Percentiles rank a stretch among this genome's conserved stretches.
Evolutionary conservation across 2,113 vertebrate genomes (phyloP).

Genomic region (Rhipidura dahli): DNA sequence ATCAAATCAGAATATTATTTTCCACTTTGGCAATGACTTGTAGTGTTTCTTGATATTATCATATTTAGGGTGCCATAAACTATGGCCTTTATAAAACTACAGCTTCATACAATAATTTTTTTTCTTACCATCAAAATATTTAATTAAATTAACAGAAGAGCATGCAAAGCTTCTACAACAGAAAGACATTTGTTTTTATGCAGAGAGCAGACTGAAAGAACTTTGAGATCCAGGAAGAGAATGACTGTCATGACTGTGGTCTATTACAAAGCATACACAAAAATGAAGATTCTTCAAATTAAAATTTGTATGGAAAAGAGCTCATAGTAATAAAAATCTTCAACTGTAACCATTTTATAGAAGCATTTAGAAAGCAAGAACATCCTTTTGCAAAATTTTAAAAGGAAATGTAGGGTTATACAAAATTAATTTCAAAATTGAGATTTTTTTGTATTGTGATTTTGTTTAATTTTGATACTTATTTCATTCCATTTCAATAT

Average conservation of each 20-base stretch:
- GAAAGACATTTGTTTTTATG: neutral
- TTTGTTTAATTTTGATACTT: neutral
- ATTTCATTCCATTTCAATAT: neutral
- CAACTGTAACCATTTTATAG: neutral
- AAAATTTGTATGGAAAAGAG: neutral
- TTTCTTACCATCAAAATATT: neutral
- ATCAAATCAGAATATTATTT: neutral
- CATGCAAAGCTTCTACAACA: neutral
- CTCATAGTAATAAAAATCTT: neutral
- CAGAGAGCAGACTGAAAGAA: neutral
- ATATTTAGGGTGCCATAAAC: neutral
- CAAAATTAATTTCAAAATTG: neutral
- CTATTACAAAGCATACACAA: neutral
- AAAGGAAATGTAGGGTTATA: neutral
- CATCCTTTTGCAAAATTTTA: neutral
- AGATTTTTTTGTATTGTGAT: neutral
- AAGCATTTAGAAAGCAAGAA: neutral
- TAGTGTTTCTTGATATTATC: neutral
- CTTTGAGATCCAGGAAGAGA: neutral
- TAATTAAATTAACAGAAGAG: neutral
- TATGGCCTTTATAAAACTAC: neutral
- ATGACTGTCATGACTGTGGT: neutral
- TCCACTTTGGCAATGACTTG: neutral
- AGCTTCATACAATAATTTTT: neutral
- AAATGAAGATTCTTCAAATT: neutral